phyloP scores from a whole-genome alignment of 2,113 vertebrate species.

The Oenanthe oenanthe region DNA sequence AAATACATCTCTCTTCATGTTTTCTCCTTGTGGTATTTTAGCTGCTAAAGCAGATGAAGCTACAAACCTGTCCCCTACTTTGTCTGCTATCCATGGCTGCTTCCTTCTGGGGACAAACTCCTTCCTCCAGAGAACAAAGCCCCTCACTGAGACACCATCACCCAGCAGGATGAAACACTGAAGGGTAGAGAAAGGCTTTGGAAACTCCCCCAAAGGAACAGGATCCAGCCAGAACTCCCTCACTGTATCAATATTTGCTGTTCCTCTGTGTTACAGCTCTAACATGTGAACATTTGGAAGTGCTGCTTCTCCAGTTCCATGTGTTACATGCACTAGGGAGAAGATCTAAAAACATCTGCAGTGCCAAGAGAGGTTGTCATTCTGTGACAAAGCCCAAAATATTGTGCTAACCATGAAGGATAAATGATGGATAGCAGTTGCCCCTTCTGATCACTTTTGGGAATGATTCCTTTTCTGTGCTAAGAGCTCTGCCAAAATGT shows the following conservation, averaged over 20 bases:
- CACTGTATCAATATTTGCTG: background rate
- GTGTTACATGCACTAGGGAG: background rate
- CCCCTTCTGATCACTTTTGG: background rate
- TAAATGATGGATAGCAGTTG: background rate
- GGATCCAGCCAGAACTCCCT: background rate
- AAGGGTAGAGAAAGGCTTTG: background rate
- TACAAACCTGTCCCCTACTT: background rate
- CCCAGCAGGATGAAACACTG: background rate
- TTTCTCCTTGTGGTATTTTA: slow-evolving; percentile 30
- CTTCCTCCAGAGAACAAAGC: background rate
- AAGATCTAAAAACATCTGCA: background rate
- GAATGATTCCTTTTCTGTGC: background rate
- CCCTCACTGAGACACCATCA: background rate
- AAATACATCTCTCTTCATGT: background rate
- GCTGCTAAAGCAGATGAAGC: slow-evolving; percentile 29
- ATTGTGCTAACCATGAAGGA: background rate
- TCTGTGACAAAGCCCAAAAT: background rate
- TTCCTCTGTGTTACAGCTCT: background rate
- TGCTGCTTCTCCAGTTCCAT: background rate
- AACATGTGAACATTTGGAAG: background rate
- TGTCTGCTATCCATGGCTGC: background rate
- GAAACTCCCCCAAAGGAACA: background rate
- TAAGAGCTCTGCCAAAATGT: background rate
- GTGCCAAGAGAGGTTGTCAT: background rate
- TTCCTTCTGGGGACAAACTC: background rate